phyloP scores from a whole-genome alignment of 2,797 vertebrate genomes.

The Spinus pinus region DNA sequence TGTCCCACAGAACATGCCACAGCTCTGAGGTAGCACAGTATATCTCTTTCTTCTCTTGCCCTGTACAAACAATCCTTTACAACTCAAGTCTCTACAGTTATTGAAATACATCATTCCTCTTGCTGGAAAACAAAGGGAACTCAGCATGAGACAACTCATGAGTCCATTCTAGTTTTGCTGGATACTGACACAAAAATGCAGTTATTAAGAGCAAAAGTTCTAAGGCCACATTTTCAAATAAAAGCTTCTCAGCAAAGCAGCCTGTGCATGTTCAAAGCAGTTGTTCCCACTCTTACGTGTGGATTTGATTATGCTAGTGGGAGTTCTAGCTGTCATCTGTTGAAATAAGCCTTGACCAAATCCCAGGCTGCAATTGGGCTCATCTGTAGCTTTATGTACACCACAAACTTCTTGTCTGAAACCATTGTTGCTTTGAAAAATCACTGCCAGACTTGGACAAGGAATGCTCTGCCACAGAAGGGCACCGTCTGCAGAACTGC shows the following conservation, averaged over 20 bases:
- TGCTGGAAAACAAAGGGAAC: conserved; percentile 35
- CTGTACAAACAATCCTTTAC: background rate
- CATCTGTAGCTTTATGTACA: conserved; percentile 18
- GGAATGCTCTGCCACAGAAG: background rate
- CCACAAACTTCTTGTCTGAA: conserved; percentile 29
- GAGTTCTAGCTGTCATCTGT: conserved; percentile 42
- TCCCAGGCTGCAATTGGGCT: background rate
- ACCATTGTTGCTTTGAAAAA: conserved; percentile 31
- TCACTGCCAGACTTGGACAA: conserved; percentile 13
- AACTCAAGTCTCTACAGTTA: background rate
- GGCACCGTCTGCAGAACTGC: background rate
- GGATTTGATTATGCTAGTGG: conserved; percentile 35
- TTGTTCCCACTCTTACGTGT: background rate
- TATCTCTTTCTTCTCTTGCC: background rate
- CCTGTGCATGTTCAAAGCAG: background rate
- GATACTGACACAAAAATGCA: conserved; percentile 12
- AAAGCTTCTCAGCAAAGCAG: background rate
- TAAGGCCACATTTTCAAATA: conserved; percentile 4
- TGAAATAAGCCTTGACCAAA: conserved; percentile 31
- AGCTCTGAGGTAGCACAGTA: background rate
- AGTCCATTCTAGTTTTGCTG: background rate
- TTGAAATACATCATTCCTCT: conserved; percentile 1
- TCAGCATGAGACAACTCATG: background rate
- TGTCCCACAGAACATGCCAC: background rate
- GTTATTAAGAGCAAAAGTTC: conserved; percentile 1